Conservation (phyloP, 2,113 vertebrate species). For the Butorides virescens region DNA sequence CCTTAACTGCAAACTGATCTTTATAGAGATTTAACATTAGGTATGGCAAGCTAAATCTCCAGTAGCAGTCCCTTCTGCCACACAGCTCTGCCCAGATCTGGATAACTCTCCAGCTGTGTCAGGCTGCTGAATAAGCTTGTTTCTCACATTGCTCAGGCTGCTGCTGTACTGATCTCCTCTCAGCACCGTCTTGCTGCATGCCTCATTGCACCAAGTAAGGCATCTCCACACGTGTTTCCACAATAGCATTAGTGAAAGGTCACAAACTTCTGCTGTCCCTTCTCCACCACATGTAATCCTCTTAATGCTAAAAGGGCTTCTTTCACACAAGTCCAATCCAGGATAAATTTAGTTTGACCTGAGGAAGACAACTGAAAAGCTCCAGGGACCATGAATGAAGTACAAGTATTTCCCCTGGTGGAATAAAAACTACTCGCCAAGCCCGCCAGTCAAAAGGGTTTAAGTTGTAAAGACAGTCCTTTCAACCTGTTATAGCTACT, state of each 20-base stretch:
- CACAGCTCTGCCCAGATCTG: neutral
- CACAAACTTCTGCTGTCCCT: neutral
- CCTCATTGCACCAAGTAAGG: neutral
- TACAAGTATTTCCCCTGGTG: neutral
- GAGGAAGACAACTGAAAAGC: slow-evolving; percentile 14
- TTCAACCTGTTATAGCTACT: neutral
- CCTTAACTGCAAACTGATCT: neutral
- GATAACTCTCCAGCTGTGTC: neutral
- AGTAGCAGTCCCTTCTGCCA: neutral
- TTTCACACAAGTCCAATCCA: neutral
- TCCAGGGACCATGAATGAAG: neutral
- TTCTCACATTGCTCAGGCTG: slow-evolving; percentile 3
- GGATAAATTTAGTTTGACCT: slow-evolving; percentile 47
- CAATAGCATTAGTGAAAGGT: slow-evolving; percentile 37
- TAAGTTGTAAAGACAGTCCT: neutral
- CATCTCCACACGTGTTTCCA: neutral
- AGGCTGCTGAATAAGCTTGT: neutral
- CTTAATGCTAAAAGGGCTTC: slow-evolving; percentile 34
- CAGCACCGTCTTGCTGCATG: rapidly evolving
- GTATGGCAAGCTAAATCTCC: neutral
- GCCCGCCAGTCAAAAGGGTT: neutral
- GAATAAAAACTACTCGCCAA: neutral
- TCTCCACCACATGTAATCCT: slow-evolving; percentile 4
- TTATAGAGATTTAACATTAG: neutral
- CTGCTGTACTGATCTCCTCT: neutral